Conservation (phyloP, 2,113 vertebrate species). For the Rhadina sibilatrix region DNA sequence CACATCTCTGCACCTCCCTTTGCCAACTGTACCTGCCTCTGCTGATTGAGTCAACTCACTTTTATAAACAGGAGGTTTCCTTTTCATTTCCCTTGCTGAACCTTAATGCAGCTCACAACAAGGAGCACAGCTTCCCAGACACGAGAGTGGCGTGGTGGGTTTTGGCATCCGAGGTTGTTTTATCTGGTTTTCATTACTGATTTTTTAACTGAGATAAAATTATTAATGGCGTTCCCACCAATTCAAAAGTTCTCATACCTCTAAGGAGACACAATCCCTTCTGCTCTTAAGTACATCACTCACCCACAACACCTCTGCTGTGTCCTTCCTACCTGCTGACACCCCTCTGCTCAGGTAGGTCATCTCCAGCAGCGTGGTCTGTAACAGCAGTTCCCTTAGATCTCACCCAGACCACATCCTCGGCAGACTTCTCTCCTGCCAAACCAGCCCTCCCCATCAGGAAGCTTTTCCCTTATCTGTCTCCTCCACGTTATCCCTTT, state of each 20-base stretch:
- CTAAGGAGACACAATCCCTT: background rate
- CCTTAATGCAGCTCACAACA: background rate
- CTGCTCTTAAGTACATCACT: background rate
- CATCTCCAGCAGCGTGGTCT: fast-evolving
- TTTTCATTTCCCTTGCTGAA: background rate
- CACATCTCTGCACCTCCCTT: conserved; percentile 17
- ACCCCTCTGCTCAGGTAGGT: background rate
- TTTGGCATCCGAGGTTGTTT: conserved; percentile 6
- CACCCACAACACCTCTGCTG: background rate
- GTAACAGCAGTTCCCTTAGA: background rate
- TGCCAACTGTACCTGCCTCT: background rate
- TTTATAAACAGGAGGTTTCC: background rate
- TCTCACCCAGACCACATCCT: background rate
- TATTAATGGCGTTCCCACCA: fast-evolving
- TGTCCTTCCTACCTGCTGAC: background rate
- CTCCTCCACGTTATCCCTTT: background rate
- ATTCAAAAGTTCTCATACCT: background rate
- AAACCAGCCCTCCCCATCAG: background rate
- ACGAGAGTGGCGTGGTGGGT: background rate
- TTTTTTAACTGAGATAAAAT: background rate
- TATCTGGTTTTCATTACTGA: background rate
- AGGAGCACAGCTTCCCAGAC: background rate
- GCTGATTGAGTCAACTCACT: background rate
- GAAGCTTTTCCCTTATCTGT: background rate
- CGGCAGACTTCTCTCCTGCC: background rate